These are phyloP conservation scores for Setophaga coronata DNA, from an alignment of 2,113 vertebrate species.

Conservation along the genomic window DNA sequence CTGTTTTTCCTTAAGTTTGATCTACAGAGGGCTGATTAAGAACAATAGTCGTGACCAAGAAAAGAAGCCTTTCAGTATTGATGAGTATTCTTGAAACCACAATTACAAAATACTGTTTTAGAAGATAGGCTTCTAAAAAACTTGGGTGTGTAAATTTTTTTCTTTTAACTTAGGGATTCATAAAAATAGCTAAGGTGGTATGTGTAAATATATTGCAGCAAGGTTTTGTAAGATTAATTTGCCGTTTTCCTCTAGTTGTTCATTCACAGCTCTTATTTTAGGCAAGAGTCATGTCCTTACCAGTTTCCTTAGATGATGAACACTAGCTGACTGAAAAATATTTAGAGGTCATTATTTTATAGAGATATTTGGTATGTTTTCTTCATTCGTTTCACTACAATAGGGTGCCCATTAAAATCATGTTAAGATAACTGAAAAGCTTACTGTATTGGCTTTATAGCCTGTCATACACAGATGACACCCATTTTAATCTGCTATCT, in stretches of 20 bases:
- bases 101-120: not conserved
- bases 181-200: not conserved
- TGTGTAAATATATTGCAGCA: not conserved
- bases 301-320: not conserved
- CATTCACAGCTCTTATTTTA: not conserved
- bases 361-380: not conserved
- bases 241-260: not conserved
- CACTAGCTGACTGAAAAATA: not conserved
- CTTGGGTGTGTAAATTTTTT: rapidly evolving
- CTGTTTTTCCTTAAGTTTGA: not conserved
- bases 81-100: not conserved
- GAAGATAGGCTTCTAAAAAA: not conserved
- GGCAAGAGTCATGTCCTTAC: not conserved
- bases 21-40: not conserved
- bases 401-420: not conserved
- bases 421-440: not conserved
- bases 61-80: not conserved
- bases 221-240: not conserved
- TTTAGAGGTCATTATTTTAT: not conserved
- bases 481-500: not conserved
- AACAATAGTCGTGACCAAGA: not conserved
- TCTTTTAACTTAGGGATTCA: not conserved
- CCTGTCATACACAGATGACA: slow-evolving; percentile 7
- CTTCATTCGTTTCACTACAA: not conserved
- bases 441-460: not conserved